Evolutionary conservation across 2,797 vertebrate genomes (phyloP).

Genomic region (Coregonus sp.): DNA sequence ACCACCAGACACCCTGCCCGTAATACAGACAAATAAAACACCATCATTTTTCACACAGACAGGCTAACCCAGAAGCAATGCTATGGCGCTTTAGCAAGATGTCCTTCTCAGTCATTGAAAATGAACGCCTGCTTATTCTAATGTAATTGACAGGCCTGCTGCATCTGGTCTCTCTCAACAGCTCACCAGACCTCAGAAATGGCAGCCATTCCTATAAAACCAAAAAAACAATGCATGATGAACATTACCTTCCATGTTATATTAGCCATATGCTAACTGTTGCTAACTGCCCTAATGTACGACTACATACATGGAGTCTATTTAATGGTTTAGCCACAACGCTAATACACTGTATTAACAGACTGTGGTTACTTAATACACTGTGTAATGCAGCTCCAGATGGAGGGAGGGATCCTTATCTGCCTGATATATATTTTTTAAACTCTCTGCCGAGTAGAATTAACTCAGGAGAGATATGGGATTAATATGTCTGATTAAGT

Average conservation of each 20-base stretch:
- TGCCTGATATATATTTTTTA: neutral
- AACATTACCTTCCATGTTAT: neutral
- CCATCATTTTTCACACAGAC: slow-evolving; percentile 15
- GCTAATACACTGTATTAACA: neutral
- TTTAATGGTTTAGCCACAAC: no score
- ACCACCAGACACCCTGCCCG: slow-evolving; percentile 11
- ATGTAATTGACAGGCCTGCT: slow-evolving; percentile 11
- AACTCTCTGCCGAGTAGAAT: slow-evolving; percentile 48
- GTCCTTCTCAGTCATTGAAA: slow-evolving; percentile 20
- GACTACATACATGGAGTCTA: neutral
- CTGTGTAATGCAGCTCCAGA: neutral
- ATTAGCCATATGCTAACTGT: neutral
- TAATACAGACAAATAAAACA: slow-evolving; percentile 29
- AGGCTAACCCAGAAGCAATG: slow-evolving; percentile 20
- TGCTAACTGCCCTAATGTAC: neutral
- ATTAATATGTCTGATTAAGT: slow-evolving; percentile 74
- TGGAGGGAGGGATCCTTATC: neutral
- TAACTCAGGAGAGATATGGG: slow-evolving; percentile 63
- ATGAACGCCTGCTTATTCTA: slow-evolving; percentile 35
- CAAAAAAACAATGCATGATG: slow-evolving; percentile 27
- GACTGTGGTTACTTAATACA: neutral
- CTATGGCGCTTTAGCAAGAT: slow-evolving; percentile 14
- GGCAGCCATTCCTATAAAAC: slow-evolving; percentile 9
- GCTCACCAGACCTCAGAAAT: slow-evolving; percentile 35
- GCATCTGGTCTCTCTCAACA: slow-evolving; percentile 21